Evolutionary conservation across 2,888 invertebrate species (phyloP).

Genomic region (Agrotis segetum): DNA sequence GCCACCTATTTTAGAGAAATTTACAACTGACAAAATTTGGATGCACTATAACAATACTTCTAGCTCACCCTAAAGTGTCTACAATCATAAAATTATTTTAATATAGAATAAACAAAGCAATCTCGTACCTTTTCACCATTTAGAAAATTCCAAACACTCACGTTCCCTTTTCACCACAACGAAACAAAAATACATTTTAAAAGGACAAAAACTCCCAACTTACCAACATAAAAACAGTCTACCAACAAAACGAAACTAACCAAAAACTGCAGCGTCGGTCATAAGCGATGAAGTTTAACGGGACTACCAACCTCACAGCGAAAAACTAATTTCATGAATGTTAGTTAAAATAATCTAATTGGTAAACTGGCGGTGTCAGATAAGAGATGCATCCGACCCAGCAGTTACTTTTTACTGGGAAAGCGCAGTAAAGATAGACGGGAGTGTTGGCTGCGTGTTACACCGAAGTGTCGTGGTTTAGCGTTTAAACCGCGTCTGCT

Average conservation of each 20-base stretch:
- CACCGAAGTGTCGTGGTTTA: constrained; percentile 16
- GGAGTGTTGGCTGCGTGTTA: constrained; percentile 17
- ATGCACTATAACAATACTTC: too few species aligned
- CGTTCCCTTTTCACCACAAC: not conserved
- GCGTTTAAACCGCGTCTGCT: not conserved
- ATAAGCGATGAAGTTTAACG: constrained; percentile 58
- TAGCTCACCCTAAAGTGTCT: too few species aligned
- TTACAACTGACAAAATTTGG: too few species aligned
- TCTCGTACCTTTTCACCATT: not conserved
- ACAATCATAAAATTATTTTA: too few species aligned
- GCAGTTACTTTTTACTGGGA: constrained; percentile 66
- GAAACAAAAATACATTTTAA: not conserved
- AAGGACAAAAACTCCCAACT: constrained; percentile 8
- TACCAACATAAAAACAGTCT: constrained; percentile 29
- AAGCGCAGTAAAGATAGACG: constrained; percentile 65
- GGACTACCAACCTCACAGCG: constrained; percentile 40
- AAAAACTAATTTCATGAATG: constrained; percentile 62
- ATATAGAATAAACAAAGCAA: not conserved
- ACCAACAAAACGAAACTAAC: constrained; percentile 39
- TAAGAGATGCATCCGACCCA: constrained; percentile 57
- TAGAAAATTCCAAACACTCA: not conserved
- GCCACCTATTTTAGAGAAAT: too few species aligned
- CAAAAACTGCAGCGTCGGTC: constrained; percentile 43
- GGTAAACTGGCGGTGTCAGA: constrained; percentile 55
- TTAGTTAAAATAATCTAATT: constrained; percentile 65